Evolutionary conservation across 1,140 invertebrate species (phyloP), one percentile per base, ranked within the genome.

Genomic region (Atopsyche davidsoni): DNA sequence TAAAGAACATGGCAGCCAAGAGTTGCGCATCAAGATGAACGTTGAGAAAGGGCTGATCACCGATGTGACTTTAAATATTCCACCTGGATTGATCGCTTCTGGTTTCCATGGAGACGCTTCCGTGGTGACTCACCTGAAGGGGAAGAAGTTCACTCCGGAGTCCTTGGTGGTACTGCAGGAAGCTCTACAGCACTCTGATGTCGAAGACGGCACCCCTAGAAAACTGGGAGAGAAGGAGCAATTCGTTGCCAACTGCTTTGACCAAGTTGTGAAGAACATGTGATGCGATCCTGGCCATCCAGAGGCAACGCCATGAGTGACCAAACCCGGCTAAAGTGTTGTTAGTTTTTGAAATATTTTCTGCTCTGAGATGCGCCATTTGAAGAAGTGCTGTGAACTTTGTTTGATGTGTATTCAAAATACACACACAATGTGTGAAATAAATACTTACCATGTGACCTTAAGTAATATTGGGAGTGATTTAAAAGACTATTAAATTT

Each of bases 181-280:
- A 24, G 70, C 69, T 1, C 66, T 75, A 67, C 59, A 72, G 44
- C 71, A 66, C 2, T 64, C 64, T 35, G 69, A 69, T 42, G 49
- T 58, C n/a, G 57, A 56, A 3, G 54, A 54, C 45, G 28, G 39
- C 25, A 23, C 23, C 16, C 24, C 36, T 14, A 31, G 54, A 41
- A 68, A 71, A 50, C 57, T 75, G 35, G 70, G 71, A 46, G 70
- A 73, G 6, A 72, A 67, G 50, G 72, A 74, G 63, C 70, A 72
- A 46, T 73, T 74, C 58, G 68, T 74, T 11, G 70, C 72, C 0
- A 73, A 70, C 53, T 74, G 70, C 57, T 73, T 74, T 51, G 68
- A 72, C 48, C 70, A 74, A 64, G 69, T 73, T 36, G 69, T 74
- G 21, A 74, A 74, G 52, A 73, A 70, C 31, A 59, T 69, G 34